Evolutionary conservation across 1,140 invertebrate genomes (phyloP).

Genomic region (Cydia pomonella): DNA sequence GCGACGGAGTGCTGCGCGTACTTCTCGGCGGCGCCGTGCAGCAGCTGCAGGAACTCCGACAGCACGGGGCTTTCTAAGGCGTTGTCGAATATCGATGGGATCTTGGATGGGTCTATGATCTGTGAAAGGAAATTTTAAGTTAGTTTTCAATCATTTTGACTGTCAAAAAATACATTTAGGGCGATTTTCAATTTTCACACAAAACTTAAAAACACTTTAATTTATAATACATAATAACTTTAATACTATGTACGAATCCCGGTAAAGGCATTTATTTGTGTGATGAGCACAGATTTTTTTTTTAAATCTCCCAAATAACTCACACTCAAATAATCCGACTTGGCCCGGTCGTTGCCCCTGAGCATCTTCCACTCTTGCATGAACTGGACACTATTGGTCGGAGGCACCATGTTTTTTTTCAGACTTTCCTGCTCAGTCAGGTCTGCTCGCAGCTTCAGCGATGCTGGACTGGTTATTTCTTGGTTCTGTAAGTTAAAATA

Average conservation of each 20-base stretch:
- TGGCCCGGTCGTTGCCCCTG: conserved; percentile 52
- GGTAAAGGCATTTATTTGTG: too few species aligned
- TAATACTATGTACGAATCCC: too few species aligned
- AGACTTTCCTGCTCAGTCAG: conserved; percentile 37
- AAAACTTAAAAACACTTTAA: too few species aligned
- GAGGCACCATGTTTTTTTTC: conserved; percentile 62
- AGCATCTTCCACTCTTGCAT: conserved; percentile 80
- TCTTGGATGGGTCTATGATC: conserved; percentile 78
- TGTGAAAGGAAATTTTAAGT: conserved; percentile 52
- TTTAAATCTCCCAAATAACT: too few species aligned
- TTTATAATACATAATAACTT: too few species aligned
- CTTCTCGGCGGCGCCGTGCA: conserved; percentile 60
- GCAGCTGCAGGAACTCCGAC: conserved; percentile 78
- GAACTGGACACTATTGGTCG: conserved; percentile 82
- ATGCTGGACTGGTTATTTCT: conserved; percentile 41
- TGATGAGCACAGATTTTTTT: too few species aligned
- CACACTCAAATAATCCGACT: conserved; percentile 70
- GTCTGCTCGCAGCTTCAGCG: conserved; percentile 44
- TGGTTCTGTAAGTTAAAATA: not conserved
- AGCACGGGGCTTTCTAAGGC: conserved; percentile 82
- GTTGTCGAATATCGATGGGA: conserved; percentile 82
- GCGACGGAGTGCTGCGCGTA: conserved; percentile 51
- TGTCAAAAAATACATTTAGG: too few species aligned
- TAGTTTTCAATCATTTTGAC: too few species aligned
- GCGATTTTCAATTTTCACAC: too few species aligned